phyloP scores from a whole-genome alignment of 1,140 invertebrate genomes.

The Drosophila orena region DNA sequence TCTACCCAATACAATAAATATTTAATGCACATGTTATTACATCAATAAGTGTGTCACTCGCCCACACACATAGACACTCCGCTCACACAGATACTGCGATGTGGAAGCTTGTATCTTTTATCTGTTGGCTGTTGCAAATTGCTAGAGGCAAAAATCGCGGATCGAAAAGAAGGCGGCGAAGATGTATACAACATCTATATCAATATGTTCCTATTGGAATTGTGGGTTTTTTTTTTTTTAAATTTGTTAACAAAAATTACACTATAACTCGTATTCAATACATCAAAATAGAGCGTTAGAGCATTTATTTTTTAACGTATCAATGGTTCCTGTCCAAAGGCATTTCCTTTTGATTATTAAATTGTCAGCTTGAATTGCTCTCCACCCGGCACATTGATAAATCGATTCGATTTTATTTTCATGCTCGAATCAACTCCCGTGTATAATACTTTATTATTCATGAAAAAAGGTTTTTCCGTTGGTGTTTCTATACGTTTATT shows the following conservation, averaged over 20 bases:
- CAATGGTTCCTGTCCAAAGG: neutral
- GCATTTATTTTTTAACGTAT: neutral
- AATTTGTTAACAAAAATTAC: no score
- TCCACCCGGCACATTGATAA: conserved; percentile 53
- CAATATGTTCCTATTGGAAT: no score
- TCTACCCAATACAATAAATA: conserved; percentile 82
- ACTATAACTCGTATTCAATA: no score
- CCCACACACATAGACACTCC: conserved; percentile 16
- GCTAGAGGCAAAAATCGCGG: conserved; percentile 2
- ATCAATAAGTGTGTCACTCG: conserved; percentile 80
- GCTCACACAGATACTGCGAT: conserved; percentile 27
- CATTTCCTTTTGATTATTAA: conserved; percentile 44
- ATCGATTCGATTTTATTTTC: conserved; percentile 61
- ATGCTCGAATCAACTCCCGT: conserved; percentile 31
- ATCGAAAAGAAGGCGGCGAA: neutral
- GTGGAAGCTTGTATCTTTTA: conserved; percentile 74
- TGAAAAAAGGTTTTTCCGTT: conserved; percentile 52
- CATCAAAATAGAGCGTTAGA: no score
- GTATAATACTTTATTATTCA: conserved; percentile 51
- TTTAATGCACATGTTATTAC: conserved; percentile 83
- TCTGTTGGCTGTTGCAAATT: conserved; percentile 30
- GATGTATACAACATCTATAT: neutral
- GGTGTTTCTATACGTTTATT: conserved; percentile 14
- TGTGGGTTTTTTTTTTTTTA: no score
- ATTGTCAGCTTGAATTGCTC: conserved; percentile 68